Conservation (phyloP, 1,140 invertebrate species). For the Tetranychus cinnabarinus region DNA sequence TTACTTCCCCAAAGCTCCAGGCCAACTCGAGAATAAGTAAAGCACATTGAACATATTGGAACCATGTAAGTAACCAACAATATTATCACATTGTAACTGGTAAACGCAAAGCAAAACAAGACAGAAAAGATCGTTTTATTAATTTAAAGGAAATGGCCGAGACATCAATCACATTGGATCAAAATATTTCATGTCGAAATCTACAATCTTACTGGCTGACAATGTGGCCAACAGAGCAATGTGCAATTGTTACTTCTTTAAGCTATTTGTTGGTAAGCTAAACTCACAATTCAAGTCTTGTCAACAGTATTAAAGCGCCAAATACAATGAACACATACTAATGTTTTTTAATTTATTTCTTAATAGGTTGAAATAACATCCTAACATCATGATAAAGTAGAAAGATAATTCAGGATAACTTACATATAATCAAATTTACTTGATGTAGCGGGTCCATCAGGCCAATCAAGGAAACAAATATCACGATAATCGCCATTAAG, state of each 20-base stretch:
- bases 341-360: too few relatives aligned
- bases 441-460: slow-evolving; percentile 2
- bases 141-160: background rate
- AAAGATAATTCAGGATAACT: background rate
- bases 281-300: too few relatives aligned
- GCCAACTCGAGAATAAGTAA: slow-evolving; percentile 63
- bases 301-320: too few relatives aligned
- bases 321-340: too few relatives aligned
- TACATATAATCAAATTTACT: slow-evolving; percentile 8
- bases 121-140: slow-evolving; percentile 1
- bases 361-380: too few relatives aligned
- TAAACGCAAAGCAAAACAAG: background rate
- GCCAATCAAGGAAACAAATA: slow-evolving; percentile 8
- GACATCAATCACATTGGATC: background rate
- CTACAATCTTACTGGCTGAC: background rate
- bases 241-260: too few relatives aligned
- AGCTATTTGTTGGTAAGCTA: too few relatives aligned
- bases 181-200: background rate
- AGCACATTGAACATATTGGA: slow-evolving; percentile 60
- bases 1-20: slow-evolving; percentile 62
- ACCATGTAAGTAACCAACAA: slow-evolving; percentile 68
- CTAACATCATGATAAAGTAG: too few relatives aligned
- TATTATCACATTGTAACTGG: slow-evolving; percentile 65
- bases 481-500: slow-evolving; percentile 35
- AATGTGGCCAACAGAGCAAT: too few relatives aligned